These are phyloP conservation scores for Polyommatus iphigenia DNA, from an alignment of 2,888 invertebrate species.

Conservation along the genomic window DNA sequence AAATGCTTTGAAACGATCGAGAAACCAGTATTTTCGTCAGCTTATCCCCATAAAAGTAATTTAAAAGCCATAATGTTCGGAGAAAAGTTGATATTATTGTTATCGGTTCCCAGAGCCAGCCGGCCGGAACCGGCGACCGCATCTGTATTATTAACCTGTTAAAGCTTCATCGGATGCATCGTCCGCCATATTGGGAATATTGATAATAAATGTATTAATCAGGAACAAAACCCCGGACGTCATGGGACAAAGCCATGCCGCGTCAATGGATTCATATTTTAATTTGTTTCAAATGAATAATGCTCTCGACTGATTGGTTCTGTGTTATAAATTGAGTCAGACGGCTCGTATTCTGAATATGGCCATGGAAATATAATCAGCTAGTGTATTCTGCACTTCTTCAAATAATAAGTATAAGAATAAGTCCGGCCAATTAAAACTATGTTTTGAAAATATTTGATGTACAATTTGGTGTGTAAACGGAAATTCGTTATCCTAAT, in stretches of 20 bases:
- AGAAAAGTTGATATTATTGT: not conserved
- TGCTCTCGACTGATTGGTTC: not conserved
- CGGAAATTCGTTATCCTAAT: no score
- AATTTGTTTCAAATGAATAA: not conserved
- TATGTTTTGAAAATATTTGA: not conserved
- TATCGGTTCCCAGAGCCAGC: not conserved
- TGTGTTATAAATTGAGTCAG: not conserved
- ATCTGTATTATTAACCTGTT: not conserved
- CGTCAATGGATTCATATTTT: not conserved
- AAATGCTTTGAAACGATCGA: not conserved
- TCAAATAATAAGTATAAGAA: no score
- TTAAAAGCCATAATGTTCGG: not conserved
- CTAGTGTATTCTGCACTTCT: no score
- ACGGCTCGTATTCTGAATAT: not conserved
- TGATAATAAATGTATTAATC: slow-evolving; percentile 3
- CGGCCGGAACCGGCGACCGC: not conserved
- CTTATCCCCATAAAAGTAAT: not conserved
- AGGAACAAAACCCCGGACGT: not conserved
- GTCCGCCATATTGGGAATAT: slow-evolving; percentile 13
- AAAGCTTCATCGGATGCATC: not conserved
- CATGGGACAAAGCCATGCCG: not conserved
- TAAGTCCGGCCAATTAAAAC: not conserved
- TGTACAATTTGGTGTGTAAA: no score
- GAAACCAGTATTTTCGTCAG: not conserved
- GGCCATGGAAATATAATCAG: no score